phyloP scores from a whole-genome alignment of 2,113 vertebrate genomes.

The Microtus oregoni region DNA sequence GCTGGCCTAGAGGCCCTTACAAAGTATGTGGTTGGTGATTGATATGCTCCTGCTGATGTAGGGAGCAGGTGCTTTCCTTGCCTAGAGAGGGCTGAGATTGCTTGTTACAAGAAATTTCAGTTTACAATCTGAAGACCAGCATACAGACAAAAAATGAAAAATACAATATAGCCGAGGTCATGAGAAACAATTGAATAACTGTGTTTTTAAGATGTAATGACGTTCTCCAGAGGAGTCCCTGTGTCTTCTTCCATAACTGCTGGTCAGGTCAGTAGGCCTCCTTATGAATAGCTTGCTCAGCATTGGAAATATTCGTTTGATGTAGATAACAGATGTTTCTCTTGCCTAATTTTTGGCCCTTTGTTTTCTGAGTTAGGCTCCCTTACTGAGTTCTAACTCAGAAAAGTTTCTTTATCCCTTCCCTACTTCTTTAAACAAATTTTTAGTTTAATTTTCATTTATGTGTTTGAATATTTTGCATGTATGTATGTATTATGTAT shows the following conservation, averaged over 20 bases:
- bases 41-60: background rate
- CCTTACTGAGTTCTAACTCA: background rate
- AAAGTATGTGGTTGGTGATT: background rate
- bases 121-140: background rate
- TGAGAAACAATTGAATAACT: background rate
- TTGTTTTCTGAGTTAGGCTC: background rate
- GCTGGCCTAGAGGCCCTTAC: no score
- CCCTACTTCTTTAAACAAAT: background rate
- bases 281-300: background rate
- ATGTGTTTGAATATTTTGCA: background rate
- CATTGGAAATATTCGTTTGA: background rate
- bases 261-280: background rate
- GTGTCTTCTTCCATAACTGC: background rate
- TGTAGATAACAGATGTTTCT: background rate
- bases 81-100: background rate
- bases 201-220: background rate
- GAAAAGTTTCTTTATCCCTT: background rate
- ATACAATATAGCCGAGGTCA: background rate
- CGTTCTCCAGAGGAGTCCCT: background rate
- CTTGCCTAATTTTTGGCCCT: background rate
- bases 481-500: background rate
- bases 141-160: background rate
- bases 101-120: background rate
- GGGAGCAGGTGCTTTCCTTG: background rate
- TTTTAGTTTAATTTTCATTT: background rate